phyloP scores from a whole-genome alignment of 1,140 invertebrate species.

The Nymphalis io region DNA sequence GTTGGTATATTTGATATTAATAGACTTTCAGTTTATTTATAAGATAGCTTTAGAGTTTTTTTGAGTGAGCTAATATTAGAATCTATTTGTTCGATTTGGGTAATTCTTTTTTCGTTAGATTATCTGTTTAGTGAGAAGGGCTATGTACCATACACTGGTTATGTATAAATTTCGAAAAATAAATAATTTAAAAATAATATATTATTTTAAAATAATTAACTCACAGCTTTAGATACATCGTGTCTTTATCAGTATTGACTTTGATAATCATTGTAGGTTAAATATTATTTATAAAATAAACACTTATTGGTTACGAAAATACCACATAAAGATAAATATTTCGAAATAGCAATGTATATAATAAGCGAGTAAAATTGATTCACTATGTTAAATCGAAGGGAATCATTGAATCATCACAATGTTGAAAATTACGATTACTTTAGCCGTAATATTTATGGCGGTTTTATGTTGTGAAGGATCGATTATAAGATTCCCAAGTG shows the following conservation, averaged over 20 bases:
- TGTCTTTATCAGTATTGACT: constrained; percentile 8
- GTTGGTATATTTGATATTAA: too few relatives aligned
- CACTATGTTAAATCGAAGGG: not conserved
- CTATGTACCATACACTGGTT: too few relatives aligned
- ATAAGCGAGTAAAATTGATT: not conserved
- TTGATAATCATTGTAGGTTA: constrained; percentile 8
- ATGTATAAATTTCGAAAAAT: too few relatives aligned
- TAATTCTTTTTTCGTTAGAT: too few relatives aligned
- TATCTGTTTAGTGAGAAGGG: too few relatives aligned
- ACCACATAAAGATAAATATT: not conserved
- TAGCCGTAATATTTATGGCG: not conserved
- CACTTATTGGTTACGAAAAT: not conserved
- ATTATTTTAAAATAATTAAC: not conserved
- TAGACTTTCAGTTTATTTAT: too few relatives aligned
- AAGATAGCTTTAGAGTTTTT: too few relatives aligned
- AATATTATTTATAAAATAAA: not conserved
- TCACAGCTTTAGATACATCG: not conserved
- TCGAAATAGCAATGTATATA: not conserved
- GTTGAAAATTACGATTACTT: not conserved
- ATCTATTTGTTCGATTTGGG: too few relatives aligned
- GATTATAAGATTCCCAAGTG: not conserved
- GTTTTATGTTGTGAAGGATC: not conserved
- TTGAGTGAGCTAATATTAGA: too few relatives aligned
- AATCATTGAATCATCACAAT: not conserved
- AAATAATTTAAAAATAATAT: not conserved